phyloP scores from a whole-genome alignment of 2,113 vertebrate genomes.

The Protomyctophum bolini region DNA sequence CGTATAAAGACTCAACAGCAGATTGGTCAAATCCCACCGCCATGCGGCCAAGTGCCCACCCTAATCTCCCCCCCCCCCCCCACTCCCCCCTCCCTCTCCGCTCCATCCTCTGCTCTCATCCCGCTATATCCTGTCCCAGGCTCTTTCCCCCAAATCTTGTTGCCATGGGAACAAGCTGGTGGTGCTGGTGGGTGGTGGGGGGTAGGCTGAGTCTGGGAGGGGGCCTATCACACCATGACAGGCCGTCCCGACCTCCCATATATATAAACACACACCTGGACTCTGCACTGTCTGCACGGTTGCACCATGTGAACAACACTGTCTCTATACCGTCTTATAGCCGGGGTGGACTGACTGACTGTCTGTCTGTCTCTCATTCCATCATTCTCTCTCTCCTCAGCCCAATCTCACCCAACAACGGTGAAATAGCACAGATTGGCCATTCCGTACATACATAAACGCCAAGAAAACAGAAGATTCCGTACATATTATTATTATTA shows the following conservation, averaged over 20 bases:
- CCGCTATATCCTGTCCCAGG: slow-evolving; percentile 3
- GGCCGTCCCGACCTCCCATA: background rate
- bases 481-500: too few species aligned
- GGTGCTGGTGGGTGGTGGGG: slow-evolving; percentile 29
- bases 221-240: background rate
- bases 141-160: slow-evolving; percentile 47
- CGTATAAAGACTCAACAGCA: slow-evolving; percentile 63
- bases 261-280: slow-evolving; percentile 4
- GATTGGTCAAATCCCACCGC: slow-evolving; percentile 72
- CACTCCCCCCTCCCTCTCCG: slow-evolving; percentile 4
- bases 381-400: slow-evolving; percentile 11
- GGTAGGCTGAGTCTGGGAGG: slow-evolving; percentile 2
- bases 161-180: slow-evolving; percentile 70
- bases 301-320: too few species aligned
- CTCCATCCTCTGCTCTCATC: background rate
- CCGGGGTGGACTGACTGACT: background rate
- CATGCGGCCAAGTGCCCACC: slow-evolving; percentile 55
- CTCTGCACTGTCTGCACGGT: background rate
- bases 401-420: background rate
- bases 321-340: too few species aligned
- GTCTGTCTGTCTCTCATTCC: slow-evolving; percentile 21
- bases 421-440: too few species aligned
- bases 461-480: too few species aligned
- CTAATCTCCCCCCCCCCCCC: slow-evolving; percentile 51
- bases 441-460: too few species aligned